Evolutionary conservation across 2,113 vertebrate genomes (phyloP).

Genomic region (Pteropus alecto): DNA sequence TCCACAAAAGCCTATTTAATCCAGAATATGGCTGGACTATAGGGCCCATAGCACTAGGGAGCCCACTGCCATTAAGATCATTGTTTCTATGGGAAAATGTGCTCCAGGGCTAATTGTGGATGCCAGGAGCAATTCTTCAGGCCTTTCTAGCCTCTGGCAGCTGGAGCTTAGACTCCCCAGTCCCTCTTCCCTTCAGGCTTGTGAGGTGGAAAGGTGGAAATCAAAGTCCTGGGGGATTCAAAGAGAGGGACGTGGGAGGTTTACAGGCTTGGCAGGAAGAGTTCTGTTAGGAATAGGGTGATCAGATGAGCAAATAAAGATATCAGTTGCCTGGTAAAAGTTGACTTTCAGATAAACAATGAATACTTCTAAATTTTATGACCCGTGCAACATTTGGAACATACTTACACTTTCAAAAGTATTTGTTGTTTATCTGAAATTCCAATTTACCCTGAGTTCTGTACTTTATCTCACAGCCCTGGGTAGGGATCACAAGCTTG

Average conservation of each 20-base stretch:
- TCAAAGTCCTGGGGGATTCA: not conserved
- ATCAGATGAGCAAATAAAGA: not conserved
- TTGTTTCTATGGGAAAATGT: slow-evolving; percentile 66
- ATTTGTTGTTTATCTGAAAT: slow-evolving; percentile 13
- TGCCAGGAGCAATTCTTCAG: slow-evolving; percentile 15
- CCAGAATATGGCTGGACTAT: slow-evolving; percentile 46
- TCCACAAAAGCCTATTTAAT: slow-evolving; percentile 67
- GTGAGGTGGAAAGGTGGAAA: not conserved
- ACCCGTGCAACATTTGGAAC: not conserved
- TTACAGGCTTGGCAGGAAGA: not conserved
- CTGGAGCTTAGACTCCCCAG: not conserved
- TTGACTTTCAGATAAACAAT: not conserved
- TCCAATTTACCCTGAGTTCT: not conserved
- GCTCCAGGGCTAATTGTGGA: slow-evolving; percentile 48
- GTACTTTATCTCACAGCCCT: not conserved
- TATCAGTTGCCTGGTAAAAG: not conserved
- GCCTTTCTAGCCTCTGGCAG: slow-evolving; percentile 21
- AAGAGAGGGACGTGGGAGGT: not conserved
- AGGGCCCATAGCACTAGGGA: not conserved
- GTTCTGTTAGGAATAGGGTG: not conserved
- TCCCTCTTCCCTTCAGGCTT: slow-evolving; percentile 5
- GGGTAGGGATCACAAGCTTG: not conserved
- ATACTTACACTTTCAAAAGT: not conserved
- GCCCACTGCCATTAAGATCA: slow-evolving; percentile 32
- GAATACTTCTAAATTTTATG: not conserved